Evolutionary conservation across 2,113 vertebrate species (phyloP), one percentile per base, ranked within the genome.

Genomic region (Telmatochromis sp.): DNA sequence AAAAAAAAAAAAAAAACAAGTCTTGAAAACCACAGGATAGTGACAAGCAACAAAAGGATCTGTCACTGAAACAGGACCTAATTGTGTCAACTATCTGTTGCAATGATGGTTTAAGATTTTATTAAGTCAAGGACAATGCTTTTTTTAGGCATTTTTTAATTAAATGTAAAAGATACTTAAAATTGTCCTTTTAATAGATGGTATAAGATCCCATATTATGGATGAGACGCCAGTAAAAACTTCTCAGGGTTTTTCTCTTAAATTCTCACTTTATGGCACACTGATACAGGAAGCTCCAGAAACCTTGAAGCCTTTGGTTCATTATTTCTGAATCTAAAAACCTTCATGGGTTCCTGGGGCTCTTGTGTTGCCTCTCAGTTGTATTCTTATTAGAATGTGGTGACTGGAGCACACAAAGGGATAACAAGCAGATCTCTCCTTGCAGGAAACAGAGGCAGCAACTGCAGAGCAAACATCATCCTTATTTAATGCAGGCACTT

Each of bases 391-490:
- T 86, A 82, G 68, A 84, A 75, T 3, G 65, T 42, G 47, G 31
- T 19, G 70, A 49, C 26, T 78, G 70, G 9, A 78, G 10, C 42
- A 49, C 42, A 31, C 4, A 19, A 35, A 49, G 17, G 40, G 53
- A 88, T 60, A 82, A 92, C 81, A 23, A 82, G 86, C 86, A 84
- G 75, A 49, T 84, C 58, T 86, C 63, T 33, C 26, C 26, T 49
- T 31, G 31, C 47, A 82, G 60, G 80, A 75, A 89, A 68, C 75
- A 55, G 40, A 58, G 70, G 42, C 65, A 78, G 68, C 4, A 6
- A 55, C 4, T 40, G 6, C 63, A 80, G 45, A 88, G 45, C 81
- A 73, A 79, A 49, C 70, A 78, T 31, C 70, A 78, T 78, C 70
- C 42, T 78, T 78, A 78, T 78, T 78, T 78, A n/a, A 49, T 31